Conservation (phyloP, 2,113 vertebrate species). For the Phaethornis superciliosus region DNA sequence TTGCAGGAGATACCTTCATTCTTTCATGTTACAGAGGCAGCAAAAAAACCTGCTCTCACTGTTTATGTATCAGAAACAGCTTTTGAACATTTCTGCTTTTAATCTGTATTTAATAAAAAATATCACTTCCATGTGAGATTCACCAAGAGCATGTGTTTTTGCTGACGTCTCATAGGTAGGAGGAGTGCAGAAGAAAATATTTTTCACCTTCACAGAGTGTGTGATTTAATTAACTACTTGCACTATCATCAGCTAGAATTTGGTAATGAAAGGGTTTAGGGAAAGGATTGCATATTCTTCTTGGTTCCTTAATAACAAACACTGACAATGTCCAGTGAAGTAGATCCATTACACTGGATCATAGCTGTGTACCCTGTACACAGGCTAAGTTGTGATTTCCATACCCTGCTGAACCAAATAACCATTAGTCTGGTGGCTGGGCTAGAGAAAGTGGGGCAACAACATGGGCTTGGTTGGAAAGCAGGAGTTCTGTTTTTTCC, state of each 20-base stretch:
- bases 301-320: background rate
- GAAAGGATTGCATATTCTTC: background rate
- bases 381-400: background rate
- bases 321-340: background rate
- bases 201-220: background rate
- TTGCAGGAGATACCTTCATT: background rate
- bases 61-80: background rate
- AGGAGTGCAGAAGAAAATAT: background rate
- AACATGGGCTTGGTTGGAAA: background rate
- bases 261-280: background rate
- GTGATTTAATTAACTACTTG: background rate
- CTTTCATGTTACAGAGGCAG: fast-evolving
- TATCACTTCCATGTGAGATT: background rate
- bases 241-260: background rate
- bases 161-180: background rate
- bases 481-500: background rate
- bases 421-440: background rate
- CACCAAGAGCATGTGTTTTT: background rate
- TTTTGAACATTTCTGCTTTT: background rate
- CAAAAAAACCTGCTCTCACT: fast-evolving
- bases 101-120: background rate
- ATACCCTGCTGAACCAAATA: background rate
- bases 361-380: background rate
- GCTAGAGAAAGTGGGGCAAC: background rate
- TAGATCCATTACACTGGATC: background rate